Evolutionary conservation across 2,797 vertebrate genomes (phyloP).

Genomic region (Tamandua tetradactyla): DNA sequence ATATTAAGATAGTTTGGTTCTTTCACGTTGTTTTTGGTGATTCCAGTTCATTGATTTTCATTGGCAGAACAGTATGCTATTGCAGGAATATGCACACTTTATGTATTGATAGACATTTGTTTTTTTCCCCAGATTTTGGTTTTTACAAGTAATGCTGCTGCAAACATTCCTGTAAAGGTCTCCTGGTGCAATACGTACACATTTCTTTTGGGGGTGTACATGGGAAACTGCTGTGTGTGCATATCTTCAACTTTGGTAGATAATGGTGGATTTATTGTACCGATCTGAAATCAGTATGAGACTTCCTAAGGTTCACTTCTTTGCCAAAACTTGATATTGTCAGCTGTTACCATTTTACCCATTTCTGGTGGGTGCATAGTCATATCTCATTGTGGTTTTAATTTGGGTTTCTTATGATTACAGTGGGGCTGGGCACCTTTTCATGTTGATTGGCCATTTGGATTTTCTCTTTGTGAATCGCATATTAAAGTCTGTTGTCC

Average conservation of each 20-base stretch:
- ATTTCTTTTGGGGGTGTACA: background rate
- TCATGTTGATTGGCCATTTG: background rate
- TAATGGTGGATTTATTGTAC: background rate
- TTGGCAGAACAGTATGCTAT: background rate
- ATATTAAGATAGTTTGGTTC: background rate
- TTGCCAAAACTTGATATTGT: background rate
- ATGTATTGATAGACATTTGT: background rate
- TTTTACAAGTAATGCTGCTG: background rate
- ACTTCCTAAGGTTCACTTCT: background rate
- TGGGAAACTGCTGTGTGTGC: background rate
- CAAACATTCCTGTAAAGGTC: background rate
- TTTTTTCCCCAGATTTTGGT: background rate
- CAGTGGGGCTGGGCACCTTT: no score
- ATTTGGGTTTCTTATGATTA: no score
- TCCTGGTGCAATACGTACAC: background rate
- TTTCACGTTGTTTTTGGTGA: background rate
- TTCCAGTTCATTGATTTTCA: background rate
- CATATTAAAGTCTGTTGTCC: background rate
- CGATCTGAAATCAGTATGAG: background rate
- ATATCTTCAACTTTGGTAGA: background rate
- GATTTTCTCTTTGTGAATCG: no score
- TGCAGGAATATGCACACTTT: background rate
- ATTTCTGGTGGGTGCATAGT: background rate
- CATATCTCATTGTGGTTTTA: background rate
- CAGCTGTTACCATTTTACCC: background rate